Evolutionary conservation across 2,888 invertebrate genomes (phyloP).

Genomic region (Limnephilus rhombicus): DNA sequence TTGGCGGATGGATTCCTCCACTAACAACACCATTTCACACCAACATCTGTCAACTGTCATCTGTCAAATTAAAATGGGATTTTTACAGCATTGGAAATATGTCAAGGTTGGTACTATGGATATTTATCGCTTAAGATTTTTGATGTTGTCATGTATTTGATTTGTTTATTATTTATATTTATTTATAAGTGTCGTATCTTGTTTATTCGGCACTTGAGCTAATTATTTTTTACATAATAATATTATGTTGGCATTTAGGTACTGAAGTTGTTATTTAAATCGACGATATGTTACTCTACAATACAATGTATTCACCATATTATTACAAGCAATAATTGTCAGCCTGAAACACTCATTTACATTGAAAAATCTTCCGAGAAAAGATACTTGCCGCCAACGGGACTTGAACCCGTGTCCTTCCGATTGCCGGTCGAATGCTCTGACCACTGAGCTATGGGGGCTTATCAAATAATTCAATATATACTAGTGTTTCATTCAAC

Average conservation of each 20-base stretch:
- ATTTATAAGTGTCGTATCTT: not conserved
- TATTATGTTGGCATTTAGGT: not conserved
- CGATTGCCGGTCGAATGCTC: no score
- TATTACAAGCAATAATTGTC: no score
- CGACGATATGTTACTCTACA: not conserved
- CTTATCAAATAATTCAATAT: no score
- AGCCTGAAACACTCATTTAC: no score
- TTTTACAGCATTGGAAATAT: constrained; percentile 87
- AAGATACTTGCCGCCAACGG: no score
- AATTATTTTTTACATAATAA: not conserved
- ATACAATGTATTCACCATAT: no score
- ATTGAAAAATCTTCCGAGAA: no score
- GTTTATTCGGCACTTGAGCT: not conserved
- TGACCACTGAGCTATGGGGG: no score
- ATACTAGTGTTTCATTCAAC: no score
- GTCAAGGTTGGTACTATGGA: constrained; percentile 82
- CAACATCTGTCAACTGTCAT: not conserved
- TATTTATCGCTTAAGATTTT: not conserved
- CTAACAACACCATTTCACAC: not conserved
- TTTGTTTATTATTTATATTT: not conserved
- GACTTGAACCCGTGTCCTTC: no score
- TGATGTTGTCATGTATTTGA: constrained; percentile 3
- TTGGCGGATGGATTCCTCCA: not conserved
- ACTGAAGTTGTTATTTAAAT: not conserved
- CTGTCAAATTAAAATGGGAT: not conserved